These are phyloP conservation scores for Amitus sp. DNA, from an alignment of 2,888 invertebrate genomes.

Conservation along the genomic window DNA sequence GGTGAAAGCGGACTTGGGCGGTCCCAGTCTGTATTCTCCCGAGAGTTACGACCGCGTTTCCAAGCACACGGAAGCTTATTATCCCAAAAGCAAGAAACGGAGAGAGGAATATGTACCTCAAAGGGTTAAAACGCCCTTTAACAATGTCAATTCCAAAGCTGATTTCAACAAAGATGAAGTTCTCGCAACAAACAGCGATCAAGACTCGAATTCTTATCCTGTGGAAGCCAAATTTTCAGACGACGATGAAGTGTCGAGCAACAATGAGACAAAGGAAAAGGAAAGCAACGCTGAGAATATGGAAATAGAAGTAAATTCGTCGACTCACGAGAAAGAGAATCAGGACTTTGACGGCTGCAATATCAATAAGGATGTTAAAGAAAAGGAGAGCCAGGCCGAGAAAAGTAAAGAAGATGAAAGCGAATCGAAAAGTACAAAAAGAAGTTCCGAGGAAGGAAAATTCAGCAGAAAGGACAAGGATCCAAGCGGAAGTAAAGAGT, in stretches of 20 bases:
- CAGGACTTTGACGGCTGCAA: conserved; percentile 37
- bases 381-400: conserved; percentile 25
- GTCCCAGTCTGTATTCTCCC: conserved; percentile 51
- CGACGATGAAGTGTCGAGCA: conserved; percentile 26
- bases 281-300: conserved; percentile 22
- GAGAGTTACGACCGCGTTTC: conserved; percentile 52
- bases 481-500: conserved; percentile 29
- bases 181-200: too few relatives aligned
- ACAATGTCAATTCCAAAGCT: conserved; percentile 31
- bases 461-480: conserved; percentile 36
- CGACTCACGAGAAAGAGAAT: conserved; percentile 33
- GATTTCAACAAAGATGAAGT: conserved; percentile 65
- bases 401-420: conserved; percentile 36
- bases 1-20: conserved; percentile 45
- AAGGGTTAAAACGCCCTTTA: conserved; percentile 58
- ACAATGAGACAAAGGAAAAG: conserved; percentile 45
- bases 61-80: conserved; percentile 56
- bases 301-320: conserved; percentile 30
- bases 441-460: conserved; percentile 26
- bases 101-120: conserved; percentile 63
- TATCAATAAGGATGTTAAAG: conserved; percentile 27
- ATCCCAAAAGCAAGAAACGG: conserved; percentile 58
- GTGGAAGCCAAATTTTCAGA: conserved; percentile 58
- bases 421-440: conserved; percentile 47
- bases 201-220: conserved; percentile 48